These are phyloP conservation scores for Eremophila alpestris DNA, from an alignment of 2,797 vertebrate species.

Conservation along the genomic window DNA sequence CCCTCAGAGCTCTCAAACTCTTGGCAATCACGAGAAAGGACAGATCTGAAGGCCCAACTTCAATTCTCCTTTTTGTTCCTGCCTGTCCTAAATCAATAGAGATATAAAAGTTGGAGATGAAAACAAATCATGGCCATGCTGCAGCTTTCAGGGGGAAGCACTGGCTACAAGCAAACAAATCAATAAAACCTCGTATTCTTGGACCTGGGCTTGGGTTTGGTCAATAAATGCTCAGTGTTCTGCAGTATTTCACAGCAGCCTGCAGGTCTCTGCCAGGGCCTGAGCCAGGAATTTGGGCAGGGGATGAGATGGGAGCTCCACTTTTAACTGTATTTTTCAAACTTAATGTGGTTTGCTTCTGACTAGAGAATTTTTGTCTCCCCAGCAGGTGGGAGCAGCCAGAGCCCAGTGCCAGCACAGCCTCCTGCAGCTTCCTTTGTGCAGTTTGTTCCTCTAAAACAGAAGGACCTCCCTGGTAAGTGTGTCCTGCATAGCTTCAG, in stretches of 20 bases:
- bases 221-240: conserved; percentile 21
- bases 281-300: neutral
- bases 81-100: conserved; percentile 54
- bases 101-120: conserved; percentile 41
- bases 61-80: conserved; percentile 26
- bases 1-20: conserved; percentile 18
- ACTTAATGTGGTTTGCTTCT: neutral
- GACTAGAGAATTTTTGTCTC: neutral
- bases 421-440: neutral
- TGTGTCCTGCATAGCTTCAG: neutral
- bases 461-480: neutral
- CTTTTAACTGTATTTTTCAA: neutral
- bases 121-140: conserved; percentile 62
- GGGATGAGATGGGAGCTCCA: neutral
- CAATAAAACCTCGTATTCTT: conserved; percentile 15
- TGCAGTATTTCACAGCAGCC: neutral
- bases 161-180: conserved; percentile 8
- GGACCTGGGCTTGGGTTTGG: neutral
- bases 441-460: neutral
- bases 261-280: neutral
- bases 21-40: neutral
- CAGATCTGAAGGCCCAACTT: conserved; percentile 39
- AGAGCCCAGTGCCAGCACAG: neutral
- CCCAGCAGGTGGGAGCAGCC: neutral
- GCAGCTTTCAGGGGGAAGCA: conserved; percentile 42